phyloP scores from a whole-genome alignment of 2,113 vertebrate genomes.

The Paradisaea rubra region DNA sequence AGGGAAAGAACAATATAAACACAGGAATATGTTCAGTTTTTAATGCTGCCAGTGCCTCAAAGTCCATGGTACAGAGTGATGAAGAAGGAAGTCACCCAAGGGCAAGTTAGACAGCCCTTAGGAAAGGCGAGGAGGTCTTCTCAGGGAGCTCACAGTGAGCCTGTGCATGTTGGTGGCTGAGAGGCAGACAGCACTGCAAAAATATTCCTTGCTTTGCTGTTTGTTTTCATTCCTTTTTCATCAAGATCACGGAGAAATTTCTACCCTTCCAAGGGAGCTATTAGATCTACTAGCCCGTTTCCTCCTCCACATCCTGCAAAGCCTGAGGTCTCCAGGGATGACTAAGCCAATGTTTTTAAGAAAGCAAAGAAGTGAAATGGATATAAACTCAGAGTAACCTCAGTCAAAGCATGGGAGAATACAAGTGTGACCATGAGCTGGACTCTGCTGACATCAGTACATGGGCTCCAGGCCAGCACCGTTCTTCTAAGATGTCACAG shows the following conservation, averaged over 20 bases:
- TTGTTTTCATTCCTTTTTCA: neutral
- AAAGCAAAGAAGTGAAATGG: neutral
- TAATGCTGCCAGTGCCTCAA: neutral
- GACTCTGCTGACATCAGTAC: neutral
- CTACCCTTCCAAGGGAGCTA: neutral
- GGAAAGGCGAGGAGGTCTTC: accelerated
- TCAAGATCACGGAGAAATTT: neutral
- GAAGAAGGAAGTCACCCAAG: neutral
- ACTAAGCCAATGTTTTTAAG: neutral
- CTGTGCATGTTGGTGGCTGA: accelerated
- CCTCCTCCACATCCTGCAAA: neutral
- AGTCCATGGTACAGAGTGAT: accelerated
- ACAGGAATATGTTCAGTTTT: neutral
- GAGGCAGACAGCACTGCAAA: neutral
- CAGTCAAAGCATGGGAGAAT: neutral
- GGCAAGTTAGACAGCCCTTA: too few species aligned
- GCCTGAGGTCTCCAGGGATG: accelerated
- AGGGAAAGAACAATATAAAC: neutral
- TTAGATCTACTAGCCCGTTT: neutral
- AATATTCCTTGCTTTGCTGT: neutral
- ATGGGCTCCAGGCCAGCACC: neutral
- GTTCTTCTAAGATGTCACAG: neutral
- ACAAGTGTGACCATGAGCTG: neutral
- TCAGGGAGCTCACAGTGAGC: neutral
- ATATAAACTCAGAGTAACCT: neutral